Conservation (phyloP, 2,888 invertebrate genomes). For the Heliconius ethilla region DNA sequence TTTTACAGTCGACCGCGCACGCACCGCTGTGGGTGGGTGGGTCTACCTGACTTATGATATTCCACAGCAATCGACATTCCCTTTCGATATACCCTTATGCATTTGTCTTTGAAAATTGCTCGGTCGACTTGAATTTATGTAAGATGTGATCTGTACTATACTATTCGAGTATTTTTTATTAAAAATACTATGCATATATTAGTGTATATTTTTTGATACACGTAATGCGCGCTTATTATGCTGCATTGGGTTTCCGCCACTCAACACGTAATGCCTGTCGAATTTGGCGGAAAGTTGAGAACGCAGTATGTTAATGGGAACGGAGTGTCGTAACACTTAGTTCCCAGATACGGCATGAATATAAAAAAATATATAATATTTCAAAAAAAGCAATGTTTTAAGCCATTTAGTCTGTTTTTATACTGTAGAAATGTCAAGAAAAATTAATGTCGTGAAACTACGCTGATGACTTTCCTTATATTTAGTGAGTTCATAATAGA, state of each 20-base stretch:
- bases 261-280: background rate
- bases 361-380: too few species aligned
- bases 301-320: too few species aligned
- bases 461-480: too few species aligned
- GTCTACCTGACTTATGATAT: conserved; percentile 41
- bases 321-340: background rate
- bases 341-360: background rate
- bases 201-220: too few species aligned
- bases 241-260: background rate
- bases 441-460: too few species aligned
- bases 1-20: conserved; percentile 43
- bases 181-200: too few species aligned
- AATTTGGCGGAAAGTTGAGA: too few species aligned
- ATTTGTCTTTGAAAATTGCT: conserved; percentile 36
- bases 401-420: too few species aligned
- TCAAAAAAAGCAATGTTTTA: too few species aligned
- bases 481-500: too few species aligned
- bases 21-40: conserved; percentile 48
- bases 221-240: background rate
- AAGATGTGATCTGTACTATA: background rate
- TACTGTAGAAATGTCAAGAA: too few species aligned
- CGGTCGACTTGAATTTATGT: background rate
- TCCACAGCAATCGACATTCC: conserved; percentile 41
- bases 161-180: background rate
- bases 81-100: conserved; percentile 37